Conservation (phyloP, 1,140 invertebrate species). For the Drosophila teissieri region DNA sequence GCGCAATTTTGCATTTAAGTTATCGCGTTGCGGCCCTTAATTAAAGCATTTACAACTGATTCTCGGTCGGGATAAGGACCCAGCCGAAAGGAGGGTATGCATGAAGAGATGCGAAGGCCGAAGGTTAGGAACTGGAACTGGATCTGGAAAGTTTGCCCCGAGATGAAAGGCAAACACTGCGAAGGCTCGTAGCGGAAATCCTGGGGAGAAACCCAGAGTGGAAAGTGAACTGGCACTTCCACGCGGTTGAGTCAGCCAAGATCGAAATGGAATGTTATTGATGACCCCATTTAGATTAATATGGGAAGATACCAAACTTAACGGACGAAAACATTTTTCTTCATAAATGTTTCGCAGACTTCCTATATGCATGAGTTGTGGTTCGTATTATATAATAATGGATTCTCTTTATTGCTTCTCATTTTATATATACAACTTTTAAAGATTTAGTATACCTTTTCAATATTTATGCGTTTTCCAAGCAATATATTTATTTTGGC, state of each 20-base stretch:
- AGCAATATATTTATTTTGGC: slow-evolving; percentile 9
- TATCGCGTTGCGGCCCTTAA: slow-evolving; percentile 72
- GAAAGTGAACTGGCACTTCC: slow-evolving; percentile 18
- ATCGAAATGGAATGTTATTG: background rate
- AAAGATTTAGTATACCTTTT: background rate
- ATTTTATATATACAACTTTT: background rate
- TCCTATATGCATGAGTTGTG: background rate
- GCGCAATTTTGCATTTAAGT: slow-evolving; percentile 63
- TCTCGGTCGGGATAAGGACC: slow-evolving; percentile 50
- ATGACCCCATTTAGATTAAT: slow-evolving; percentile 3
- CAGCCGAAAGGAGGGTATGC: background rate
- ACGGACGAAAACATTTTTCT: background rate
- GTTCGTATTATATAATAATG: too few species aligned
- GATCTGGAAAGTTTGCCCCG: slow-evolving; percentile 31
- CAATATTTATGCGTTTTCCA: background rate
- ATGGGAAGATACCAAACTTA: background rate
- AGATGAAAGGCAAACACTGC: slow-evolving; percentile 36
- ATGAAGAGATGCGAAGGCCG: slow-evolving; percentile 18
- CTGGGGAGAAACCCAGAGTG: slow-evolving; percentile 42
- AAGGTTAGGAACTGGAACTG: slow-evolving; percentile 49
- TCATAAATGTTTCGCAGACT: background rate
- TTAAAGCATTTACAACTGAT: slow-evolving; percentile 77
- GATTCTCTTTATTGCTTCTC: background rate
- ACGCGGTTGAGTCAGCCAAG: background rate
- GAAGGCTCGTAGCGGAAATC: slow-evolving; percentile 31